Base-by-base conservation (phyloP, 2,888 invertebrate species). In the Cryptus viduatorius region DNA sequence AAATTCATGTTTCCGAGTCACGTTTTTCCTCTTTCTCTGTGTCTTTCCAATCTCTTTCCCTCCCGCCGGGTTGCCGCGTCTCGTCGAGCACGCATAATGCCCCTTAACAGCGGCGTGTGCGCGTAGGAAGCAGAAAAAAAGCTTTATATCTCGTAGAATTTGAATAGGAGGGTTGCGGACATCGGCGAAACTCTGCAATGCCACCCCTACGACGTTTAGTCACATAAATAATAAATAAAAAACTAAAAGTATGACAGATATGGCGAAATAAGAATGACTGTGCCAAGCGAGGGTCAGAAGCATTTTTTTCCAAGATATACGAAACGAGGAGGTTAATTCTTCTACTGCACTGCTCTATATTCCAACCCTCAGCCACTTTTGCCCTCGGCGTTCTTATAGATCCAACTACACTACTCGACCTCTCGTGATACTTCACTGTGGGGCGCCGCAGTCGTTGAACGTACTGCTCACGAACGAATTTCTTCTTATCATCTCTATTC, bases 381-480 rank as follows among this genome's bases (percentile, higher is more conserved):
- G 31, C 56, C 44, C 75, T 61, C 59, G 29, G 56, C 59, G 24
- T 80, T 73, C 73, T 75, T 67, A 46, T 75, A 48, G 29, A 61
- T 75, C 16, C 73, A 68, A 68, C 68, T 76, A 16, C 61, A 10
- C 50, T 12, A 46, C 56, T 61, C 59, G 24, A 56, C 64, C 42
- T 46, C 59, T 12, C 19, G 50, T 24, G 24, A 24, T 24, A 24
- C 24, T 24, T 24, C 24, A 73, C 61, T 79, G 82, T 83, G 73
- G 78, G 69, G 59, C 67, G 73, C 73, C 72, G 61, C 78, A 83
- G 78, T 78, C 82, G 73, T 79, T 73, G 83, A 79, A 82, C 73
- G 83, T 68, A 73, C 79, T 75, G 73, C 68, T 50, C 69, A 64
- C 79, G 61, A 72, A 67, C 59, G 82, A 77, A 82, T 83, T 79